Conservation (phyloP, 1,140 invertebrate genomes). For the Tetraneura akinire region DNA sequence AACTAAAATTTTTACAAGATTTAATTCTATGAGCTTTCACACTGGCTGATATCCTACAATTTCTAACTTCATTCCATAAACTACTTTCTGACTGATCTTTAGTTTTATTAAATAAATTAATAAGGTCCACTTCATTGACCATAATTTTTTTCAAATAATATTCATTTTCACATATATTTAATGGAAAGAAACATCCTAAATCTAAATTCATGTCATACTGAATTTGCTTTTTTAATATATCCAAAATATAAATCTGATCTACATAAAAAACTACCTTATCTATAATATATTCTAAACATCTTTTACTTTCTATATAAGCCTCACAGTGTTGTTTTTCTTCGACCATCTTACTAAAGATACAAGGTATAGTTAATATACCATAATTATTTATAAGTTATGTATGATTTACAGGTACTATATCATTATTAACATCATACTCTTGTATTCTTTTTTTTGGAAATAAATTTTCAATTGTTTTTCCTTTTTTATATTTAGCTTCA, state of each 20-base stretch:
- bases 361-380: constrained; percentile 7
- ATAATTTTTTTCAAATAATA: constrained; percentile 7
- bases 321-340: neutral
- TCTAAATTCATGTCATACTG: neutral
- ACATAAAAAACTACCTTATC: neutral
- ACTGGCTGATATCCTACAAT: no score
- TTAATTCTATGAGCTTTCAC: no score
- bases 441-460: neutral
- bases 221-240: neutral
- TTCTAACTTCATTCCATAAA: no score
- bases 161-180: neutral
- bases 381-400: neutral
- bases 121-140: no score
- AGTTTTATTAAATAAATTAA: no score
- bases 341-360: neutral
- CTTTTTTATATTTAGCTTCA: neutral
- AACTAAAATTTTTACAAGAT: no score
- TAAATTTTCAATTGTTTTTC: neutral
- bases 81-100: no score
- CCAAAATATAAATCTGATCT: neutral
- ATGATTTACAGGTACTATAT: neutral
- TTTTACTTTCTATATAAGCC: neutral
- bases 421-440: neutral
- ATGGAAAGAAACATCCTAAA: neutral
- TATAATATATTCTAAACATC: neutral